Base-by-base conservation (phyloP, 2,113 vertebrate species). In the Dipodomys stephensi region DNA sequence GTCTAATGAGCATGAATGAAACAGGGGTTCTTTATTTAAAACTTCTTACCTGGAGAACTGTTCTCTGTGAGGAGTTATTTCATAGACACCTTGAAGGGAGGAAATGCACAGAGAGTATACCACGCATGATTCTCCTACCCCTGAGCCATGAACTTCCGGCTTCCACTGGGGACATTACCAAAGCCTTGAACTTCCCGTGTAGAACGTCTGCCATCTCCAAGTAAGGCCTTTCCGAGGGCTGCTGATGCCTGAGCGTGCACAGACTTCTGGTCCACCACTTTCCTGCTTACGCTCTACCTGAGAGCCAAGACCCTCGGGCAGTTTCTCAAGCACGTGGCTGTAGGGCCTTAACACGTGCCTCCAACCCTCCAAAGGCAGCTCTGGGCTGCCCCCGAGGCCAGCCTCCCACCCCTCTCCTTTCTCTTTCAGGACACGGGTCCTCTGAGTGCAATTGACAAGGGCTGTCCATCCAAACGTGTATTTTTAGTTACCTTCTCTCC, bases 1-100 rank as follows among this genome's bases (percentile, higher is more conserved):
- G 96, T 97, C 96, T 98, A 98, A 98, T 98, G 97, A 98, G 97
- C 97, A 97, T 97, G 97, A 96, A 98, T 98, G 97, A 98, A 97
- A 94, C 90, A 94, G 95, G 81, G 92, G 67, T 93, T 97, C 92
- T 98, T 97, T 97, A 97, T 98, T 98, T 97, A 94, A 97, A 97
- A 93, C 93, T 72, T 97, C 88, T 95, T 96, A 94, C 93, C 74
- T 95, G 96, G 96, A 88, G 32, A 16, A 95, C 25, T 80, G 64
- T 84, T 95, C 94, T 53, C 85, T 96, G 93, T 92, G 83, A 96
- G 96, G 96, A 82, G 68, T 67, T 94, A 57, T 53, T 91, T 76
- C 67, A 73, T 20, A 87, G 67, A 71, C 85, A 64, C 44, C 7
- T 27, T 87, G 90, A 92, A 32, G 84, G 77, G 67, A 78, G 67